Percentiles rank a stretch among this genome's conserved stretches.
Conservation (phyloP, 2,113 vertebrate genomes). For the Hippoglossus stenolepis region DNA sequence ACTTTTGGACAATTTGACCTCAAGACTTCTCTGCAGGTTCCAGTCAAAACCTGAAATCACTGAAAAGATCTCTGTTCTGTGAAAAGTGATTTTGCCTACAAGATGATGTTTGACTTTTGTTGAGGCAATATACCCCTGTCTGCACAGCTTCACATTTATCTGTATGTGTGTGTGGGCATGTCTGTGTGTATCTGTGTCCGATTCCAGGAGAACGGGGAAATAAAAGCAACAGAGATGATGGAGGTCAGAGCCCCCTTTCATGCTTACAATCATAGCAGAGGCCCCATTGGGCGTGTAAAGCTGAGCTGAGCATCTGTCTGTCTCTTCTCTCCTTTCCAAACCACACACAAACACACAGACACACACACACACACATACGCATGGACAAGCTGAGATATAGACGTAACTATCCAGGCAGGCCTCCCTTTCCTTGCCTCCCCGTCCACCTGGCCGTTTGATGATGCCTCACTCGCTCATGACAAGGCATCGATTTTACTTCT, state of each 20-base stretch:
- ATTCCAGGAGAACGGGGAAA: slow-evolving; percentile 75
- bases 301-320: slow-evolving; percentile 79
- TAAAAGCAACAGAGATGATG: slow-evolving; percentile 81
- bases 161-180: slow-evolving; percentile 50
- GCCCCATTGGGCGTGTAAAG: slow-evolving; percentile 78
- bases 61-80: slow-evolving; percentile 48
- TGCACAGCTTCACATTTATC: slow-evolving; percentile 67
- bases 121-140: slow-evolving; percentile 60
- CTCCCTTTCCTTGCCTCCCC: slow-evolving; percentile 80
- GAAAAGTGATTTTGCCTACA: slow-evolving; percentile 64
- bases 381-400: slow-evolving; percentile 79
- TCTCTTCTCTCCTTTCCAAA: slow-evolving; percentile 73
- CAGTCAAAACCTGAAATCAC: slow-evolving; percentile 64
- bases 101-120: slow-evolving; percentile 74
- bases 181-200: slow-evolving; percentile 70
- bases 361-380: slow-evolving; percentile 46
- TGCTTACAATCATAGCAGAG: slow-evolving; percentile 79
- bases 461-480: slow-evolving; percentile 92
- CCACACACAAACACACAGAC: slow-evolving; percentile 68
- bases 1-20: slow-evolving; percentile 48
- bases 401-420: slow-evolving; percentile 75
- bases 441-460: slow-evolving; percentile 92
- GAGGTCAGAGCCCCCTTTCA: slow-evolving; percentile 83
- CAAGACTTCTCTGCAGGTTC: slow-evolving; percentile 59
- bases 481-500: slow-evolving; percentile 99